Base-by-base conservation (phyloP, 2,888 invertebrate species). In the Oligia latruncula region DNA sequence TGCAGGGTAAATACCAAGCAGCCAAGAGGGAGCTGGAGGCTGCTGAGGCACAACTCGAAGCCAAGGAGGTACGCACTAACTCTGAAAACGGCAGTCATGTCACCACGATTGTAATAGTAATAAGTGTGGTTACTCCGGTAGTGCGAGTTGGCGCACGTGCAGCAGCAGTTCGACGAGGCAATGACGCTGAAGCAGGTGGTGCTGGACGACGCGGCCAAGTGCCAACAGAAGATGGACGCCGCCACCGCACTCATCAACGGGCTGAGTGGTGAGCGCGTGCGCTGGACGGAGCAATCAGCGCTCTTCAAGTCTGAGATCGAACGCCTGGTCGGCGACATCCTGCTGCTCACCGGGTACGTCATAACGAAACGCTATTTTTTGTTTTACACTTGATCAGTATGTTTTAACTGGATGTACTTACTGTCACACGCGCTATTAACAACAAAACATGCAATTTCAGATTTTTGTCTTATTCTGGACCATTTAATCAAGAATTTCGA, bases 401-500 rank as follows among this genome's bases (percentile, higher is more conserved):
- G 35, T 8, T 72, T 78, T 66, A 58, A 49, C 13, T 78, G 0
- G 23, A 40, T 23, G 40, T 40, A 40, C 35, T 60, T 40, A 29
- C n/a, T 67, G 46, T 62, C 23, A 8, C 2, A 52, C 0, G 1
- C 1, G 8, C 52, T 64, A 20, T 35, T n/a, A 62, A 64, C n/a
- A 23, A 43, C 11, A 15, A 70, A 29, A 29, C 2, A 70, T 29
- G 9, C 11, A 20, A 15, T 88, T 92, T 66, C 90, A 97, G 97
- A 79, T 99, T 99, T 94, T 95, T 99, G 65, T 98, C 98, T 0
- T 99, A 99, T 91, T 97, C 98, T 20, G 99, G 99, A 1, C 99
- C 99, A 0, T 99, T 99, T 92, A 99, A 99, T 96, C 99, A 99
- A 95, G 98, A 99, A 92, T 99, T 98, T 94, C 97, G 99, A 65